phyloP scores from a whole-genome alignment of 2,888 invertebrate species.

The Acanthosepion pharaonis region DNA sequence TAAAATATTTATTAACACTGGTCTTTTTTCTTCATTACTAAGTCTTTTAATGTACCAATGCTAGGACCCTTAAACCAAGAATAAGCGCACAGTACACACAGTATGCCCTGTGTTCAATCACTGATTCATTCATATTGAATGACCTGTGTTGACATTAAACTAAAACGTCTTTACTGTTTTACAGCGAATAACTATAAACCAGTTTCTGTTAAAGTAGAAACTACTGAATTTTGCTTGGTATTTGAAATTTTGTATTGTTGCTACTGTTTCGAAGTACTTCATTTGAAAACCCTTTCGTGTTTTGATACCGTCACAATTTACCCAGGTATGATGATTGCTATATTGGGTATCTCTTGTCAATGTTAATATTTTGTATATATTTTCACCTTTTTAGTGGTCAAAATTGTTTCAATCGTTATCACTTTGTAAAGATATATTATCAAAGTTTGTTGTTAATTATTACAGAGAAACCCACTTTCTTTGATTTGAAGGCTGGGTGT shows the following conservation, averaged over 20 bases:
- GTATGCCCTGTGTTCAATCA: background rate
- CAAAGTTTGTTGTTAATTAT: background rate
- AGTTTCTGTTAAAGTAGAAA: background rate
- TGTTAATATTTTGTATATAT: background rate
- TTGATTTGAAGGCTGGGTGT: background rate
- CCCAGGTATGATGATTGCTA: background rate
- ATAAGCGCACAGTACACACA: background rate
- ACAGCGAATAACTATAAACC: background rate
- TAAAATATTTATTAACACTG: background rate
- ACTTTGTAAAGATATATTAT: background rate
- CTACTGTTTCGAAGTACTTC: background rate
- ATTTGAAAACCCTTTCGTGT: background rate
- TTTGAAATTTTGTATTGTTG: background rate
- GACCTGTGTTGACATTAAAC: background rate
- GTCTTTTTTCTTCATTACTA: background rate
- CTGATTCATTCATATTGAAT: slow-evolving; percentile 21
- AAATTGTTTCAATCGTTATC: background rate
- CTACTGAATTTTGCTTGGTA: background rate
- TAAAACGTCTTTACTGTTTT: background rate
- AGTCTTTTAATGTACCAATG: background rate
- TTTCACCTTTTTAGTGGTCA: background rate
- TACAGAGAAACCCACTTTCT: background rate
- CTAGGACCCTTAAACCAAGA: background rate
- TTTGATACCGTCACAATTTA: no score
- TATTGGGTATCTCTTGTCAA: background rate